Evolutionary conservation across 2,113 vertebrate genomes (phyloP).

Genomic region (Ailuropoda melanoleuca): DNA sequence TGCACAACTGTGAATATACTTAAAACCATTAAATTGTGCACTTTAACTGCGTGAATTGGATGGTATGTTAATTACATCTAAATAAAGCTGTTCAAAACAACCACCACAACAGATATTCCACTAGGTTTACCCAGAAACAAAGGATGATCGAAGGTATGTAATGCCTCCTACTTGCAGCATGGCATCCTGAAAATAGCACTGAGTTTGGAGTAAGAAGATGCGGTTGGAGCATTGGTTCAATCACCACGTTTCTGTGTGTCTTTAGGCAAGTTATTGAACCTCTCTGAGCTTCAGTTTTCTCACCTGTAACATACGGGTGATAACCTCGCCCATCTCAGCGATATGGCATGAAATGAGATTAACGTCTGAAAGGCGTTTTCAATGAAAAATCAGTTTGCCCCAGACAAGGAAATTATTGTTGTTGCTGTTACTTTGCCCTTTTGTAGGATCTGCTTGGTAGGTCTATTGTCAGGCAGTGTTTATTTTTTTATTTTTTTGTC

Average conservation of each 20-base stretch:
- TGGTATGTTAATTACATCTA: not conserved
- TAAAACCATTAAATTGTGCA: not conserved
- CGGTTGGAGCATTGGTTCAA: not conserved
- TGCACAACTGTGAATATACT: not conserved
- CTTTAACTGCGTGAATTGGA: not conserved
- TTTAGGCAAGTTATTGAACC: not conserved
- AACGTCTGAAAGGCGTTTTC: not conserved
- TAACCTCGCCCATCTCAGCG: not conserved
- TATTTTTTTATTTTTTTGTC: slow-evolving; percentile 8
- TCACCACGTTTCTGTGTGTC: not conserved
- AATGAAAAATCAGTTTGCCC: not conserved
- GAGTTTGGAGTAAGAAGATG: not conserved
- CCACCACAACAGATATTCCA: not conserved
- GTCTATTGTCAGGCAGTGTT: slow-evolving; percentile 3
- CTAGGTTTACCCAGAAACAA: not conserved
- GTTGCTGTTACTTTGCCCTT: not conserved
- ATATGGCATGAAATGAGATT: not conserved
- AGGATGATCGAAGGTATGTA: not conserved
- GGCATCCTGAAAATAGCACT: not conserved
- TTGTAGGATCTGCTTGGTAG: not conserved
- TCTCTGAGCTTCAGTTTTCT: slow-evolving; percentile 13
- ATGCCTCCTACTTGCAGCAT: not conserved
- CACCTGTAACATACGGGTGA: not conserved
- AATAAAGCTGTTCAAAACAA: not conserved
- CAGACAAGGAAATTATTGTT: not conserved